Conservation (phyloP, 2,113 vertebrate species). For the Puma concolor region DNA sequence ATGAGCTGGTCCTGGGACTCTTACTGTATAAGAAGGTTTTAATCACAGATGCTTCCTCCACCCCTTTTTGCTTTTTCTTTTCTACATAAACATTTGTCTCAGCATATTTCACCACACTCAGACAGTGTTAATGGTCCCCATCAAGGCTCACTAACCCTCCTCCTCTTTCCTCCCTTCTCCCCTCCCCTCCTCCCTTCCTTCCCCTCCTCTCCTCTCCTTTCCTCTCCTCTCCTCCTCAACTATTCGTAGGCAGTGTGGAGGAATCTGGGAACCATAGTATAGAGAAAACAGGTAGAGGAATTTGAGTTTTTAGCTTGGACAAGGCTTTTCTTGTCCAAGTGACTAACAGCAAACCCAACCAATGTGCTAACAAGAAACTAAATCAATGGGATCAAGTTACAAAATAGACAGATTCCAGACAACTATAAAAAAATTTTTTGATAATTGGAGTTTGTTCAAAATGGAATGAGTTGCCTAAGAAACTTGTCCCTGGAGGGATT, state of each 20-base stretch:
- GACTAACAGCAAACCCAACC: neutral
- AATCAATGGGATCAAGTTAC: neutral
- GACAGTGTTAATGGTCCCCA: neutral
- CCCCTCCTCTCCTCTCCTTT: neutral
- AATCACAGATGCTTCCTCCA: neutral
- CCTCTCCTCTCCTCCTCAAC: neutral
- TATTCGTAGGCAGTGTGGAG: neutral
- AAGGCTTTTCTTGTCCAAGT: neutral
- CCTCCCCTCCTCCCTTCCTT: too few species aligned
- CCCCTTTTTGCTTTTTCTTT: neutral
- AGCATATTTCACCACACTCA: neutral
- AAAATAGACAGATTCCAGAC: neutral
- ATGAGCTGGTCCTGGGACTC: neutral
- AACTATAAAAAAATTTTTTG: neutral
- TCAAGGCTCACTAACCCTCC: neutral
- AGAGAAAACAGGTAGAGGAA: neutral
- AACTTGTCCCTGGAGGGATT: neutral
- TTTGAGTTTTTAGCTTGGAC: neutral
- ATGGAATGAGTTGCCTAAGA: neutral
- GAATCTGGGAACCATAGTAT: neutral
- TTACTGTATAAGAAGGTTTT: neutral
- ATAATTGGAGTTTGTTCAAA: constrained; percentile 25
- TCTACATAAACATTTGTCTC: neutral
- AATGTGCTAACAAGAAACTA: constrained; percentile 5
- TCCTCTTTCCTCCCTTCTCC: neutral